Evolutionary conservation across 2,113 vertebrate genomes (phyloP).

Genomic region (Phylloscopus whistleri): DNA sequence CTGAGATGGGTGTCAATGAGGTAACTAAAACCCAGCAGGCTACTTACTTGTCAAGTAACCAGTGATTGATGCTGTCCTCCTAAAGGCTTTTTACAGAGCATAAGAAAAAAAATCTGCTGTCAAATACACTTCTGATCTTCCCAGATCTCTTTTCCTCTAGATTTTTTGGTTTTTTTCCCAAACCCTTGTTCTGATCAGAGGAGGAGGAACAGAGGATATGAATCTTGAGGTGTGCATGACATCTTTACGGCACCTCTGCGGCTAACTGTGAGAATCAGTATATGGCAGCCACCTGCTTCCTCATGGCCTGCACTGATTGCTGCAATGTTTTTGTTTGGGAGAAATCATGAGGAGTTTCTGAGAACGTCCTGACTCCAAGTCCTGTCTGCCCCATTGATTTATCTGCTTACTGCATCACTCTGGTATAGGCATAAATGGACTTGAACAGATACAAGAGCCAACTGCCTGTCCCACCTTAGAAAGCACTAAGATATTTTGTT

Average conservation of each 20-base stretch:
- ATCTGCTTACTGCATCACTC: neutral
- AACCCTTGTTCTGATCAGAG: neutral
- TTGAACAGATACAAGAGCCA: neutral
- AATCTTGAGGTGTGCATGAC: neutral
- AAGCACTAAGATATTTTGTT: neutral
- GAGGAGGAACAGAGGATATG: neutral
- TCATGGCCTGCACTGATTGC: neutral
- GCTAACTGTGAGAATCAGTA: neutral
- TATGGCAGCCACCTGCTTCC: neutral
- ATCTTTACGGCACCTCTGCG: neutral
- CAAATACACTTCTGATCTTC: neutral
- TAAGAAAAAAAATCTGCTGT: neutral
- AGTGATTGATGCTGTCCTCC: neutral
- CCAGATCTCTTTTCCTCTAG: neutral
- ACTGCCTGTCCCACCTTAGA: neutral
- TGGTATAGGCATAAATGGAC: rapidly evolving
- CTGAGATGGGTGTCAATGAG: neutral
- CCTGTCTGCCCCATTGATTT: neutral
- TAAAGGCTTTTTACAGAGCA: neutral
- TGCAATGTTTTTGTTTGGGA: neutral
- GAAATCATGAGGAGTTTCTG: neutral
- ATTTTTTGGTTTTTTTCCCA: neutral
- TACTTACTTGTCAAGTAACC: neutral
- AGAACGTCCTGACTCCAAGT: neutral
- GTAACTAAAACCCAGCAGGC: neutral